Evolutionary conservation across 2,888 invertebrate species (phyloP).

Genomic region (Apamea sordens): DNA sequence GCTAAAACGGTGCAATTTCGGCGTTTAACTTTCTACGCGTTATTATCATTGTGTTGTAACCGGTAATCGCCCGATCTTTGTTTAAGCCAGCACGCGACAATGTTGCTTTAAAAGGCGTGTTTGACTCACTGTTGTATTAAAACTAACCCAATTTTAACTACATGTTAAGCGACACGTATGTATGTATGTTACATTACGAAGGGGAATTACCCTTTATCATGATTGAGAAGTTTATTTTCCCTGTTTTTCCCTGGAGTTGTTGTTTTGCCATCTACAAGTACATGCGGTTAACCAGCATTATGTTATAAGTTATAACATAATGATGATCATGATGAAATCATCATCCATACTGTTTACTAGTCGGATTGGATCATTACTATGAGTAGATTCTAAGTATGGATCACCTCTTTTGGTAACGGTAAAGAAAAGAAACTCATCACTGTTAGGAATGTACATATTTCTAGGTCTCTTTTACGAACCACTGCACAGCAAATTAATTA

Average conservation of each 20-base stretch:
- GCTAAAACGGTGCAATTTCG: slow-evolving; percentile 73
- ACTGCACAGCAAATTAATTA: slow-evolving; percentile 4
- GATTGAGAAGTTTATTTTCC: slow-evolving; percentile 33
- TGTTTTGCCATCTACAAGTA: slow-evolving; percentile 27
- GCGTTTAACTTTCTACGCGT: slow-evolving; percentile 79
- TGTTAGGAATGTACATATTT: background rate
- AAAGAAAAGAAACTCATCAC: background rate
- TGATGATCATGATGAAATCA: background rate
- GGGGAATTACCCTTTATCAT: slow-evolving; percentile 35
- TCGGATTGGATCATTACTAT: background rate
- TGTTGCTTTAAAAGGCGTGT: background rate
- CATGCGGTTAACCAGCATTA: slow-evolving; percentile 39
- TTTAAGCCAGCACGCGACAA: slow-evolving; percentile 60
- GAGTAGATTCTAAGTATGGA: background rate
- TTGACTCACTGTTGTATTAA: slow-evolving; percentile 23
- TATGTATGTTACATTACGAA: background rate
- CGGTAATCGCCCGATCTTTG: slow-evolving; percentile 63
- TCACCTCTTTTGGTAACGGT: background rate
- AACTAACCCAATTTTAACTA: slow-evolving; percentile 13
- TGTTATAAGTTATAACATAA: background rate
- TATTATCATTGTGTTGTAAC: slow-evolving; percentile 68
- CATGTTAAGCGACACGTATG: slow-evolving; percentile 19
- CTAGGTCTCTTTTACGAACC: background rate
- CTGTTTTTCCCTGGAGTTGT: slow-evolving; percentile 28
- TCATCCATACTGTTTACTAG: slow-evolving; percentile 22